These are phyloP conservation scores for Simalia tracyae DNA, from an alignment of 2,797 vertebrate species.

Conservation along the genomic window DNA sequence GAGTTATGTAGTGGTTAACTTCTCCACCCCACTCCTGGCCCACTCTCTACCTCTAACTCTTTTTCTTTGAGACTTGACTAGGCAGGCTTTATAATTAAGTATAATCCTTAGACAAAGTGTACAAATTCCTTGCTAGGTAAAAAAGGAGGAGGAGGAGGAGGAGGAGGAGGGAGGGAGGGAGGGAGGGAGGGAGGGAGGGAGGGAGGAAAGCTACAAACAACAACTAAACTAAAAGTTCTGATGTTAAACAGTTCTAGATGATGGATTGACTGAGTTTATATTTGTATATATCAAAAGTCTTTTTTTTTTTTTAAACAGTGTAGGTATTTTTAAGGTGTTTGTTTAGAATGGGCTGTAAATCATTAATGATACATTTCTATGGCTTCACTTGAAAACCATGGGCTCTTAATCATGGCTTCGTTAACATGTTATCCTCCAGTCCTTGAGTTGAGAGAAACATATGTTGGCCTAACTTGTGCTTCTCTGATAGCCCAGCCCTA, in stretches of 20 bases:
- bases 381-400: background rate
- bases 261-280: background rate
- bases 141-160: no score
- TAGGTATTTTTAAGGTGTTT: background rate
- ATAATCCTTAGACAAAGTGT: background rate
- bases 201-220: background rate
- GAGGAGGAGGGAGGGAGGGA: no score
- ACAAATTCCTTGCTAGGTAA: background rate
- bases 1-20: background rate
- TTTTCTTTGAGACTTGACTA: background rate
- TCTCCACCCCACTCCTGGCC: background rate
- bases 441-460: background rate
- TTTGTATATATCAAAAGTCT: background rate
- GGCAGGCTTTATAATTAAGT: background rate
- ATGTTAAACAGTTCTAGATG: background rate
- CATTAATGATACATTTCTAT: background rate
- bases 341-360: background rate
- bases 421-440: background rate
- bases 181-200: no score
- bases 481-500: background rate
- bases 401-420: background rate
- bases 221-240: background rate
- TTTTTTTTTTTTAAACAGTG: background rate
- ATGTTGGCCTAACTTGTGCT: background rate
- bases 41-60: background rate